Percentiles rank a stretch among this genome's conserved stretches.
Conservation (phyloP, 2,113 vertebrate species). For the Amphilophus citrinellus region DNA sequence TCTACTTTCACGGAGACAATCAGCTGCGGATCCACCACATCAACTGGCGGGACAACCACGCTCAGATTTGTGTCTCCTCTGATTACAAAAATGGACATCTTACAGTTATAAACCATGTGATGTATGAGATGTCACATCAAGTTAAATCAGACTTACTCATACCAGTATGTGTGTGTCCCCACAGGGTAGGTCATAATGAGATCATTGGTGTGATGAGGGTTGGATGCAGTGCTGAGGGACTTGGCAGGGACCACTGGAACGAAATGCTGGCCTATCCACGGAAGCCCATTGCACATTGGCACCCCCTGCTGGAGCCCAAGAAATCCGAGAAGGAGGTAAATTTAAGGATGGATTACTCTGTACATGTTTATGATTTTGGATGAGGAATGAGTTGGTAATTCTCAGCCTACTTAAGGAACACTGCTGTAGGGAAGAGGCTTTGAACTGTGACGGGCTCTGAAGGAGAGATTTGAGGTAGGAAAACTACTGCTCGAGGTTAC, state of each 20-base stretch:
- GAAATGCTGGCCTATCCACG: constrained; percentile 98
- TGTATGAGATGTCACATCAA: constrained; percentile 31
- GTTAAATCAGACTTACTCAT: constrained; percentile 38
- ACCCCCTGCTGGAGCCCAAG: constrained; percentile 94
- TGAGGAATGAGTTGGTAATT: not conserved
- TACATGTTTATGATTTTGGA: not conserved
- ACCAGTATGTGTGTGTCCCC: constrained; percentile 19
- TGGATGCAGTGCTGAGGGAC: constrained; percentile 89
- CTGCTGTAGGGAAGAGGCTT: not conserved
- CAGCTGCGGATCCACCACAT: not conserved
- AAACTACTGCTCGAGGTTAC: not conserved
- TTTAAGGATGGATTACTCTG: not conserved
- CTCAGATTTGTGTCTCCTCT: constrained; percentile 30
- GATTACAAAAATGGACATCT: constrained; percentile 13
- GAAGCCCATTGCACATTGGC: constrained; percentile 98
- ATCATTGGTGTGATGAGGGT: constrained; percentile 95
- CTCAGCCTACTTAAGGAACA: not conserved
- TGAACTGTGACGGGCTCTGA: not conserved
- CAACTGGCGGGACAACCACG: not conserved
- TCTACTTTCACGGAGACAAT: constrained; percentile 1
- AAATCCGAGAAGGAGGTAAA: constrained; percentile 97
- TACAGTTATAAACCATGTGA: constrained; percentile 14
- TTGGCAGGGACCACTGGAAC: constrained; percentile 98
- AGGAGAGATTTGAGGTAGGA: not conserved
- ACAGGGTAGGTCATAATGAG: constrained; percentile 97